phyloP scores from a whole-genome alignment of 2,797 vertebrate species.

The Myotis vivesi region DNA sequence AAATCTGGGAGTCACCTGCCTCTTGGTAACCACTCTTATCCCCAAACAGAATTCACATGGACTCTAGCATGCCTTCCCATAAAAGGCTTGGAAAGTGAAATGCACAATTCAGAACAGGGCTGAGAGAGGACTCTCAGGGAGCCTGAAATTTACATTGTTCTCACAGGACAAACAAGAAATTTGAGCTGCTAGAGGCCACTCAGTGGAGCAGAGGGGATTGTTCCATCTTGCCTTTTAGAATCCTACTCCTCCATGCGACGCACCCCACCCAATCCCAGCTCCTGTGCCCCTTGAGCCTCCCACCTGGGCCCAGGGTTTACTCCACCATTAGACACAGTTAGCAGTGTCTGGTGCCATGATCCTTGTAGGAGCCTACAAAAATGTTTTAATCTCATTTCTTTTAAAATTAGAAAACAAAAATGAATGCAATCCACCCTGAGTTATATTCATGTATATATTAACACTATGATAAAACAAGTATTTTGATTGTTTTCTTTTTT shows the following conservation, averaged over 20 bases:
- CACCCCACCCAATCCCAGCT: no score
- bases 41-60: background rate
- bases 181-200: background rate
- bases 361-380: background rate
- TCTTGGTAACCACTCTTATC: background rate
- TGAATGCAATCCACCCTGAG: background rate
- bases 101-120: background rate
- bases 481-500: background rate
- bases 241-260: background rate
- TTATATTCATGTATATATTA: background rate
- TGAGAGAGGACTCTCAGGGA: background rate
- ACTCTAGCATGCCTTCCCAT: background rate
- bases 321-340: no score
- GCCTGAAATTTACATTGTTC: background rate
- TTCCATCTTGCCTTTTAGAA: background rate
- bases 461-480: background rate
- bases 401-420: slow-evolving; percentile 1
- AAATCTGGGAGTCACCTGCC: background rate
- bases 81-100: background rate
- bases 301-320: no score
- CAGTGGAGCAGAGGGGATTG: background rate
- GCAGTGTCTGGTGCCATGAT: background rate
- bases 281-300: background rate
- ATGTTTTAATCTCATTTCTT: background rate
- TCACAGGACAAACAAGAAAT: background rate